Conservation (phyloP, 2,888 invertebrate species). For the Listrodromus nycthemerus region DNA sequence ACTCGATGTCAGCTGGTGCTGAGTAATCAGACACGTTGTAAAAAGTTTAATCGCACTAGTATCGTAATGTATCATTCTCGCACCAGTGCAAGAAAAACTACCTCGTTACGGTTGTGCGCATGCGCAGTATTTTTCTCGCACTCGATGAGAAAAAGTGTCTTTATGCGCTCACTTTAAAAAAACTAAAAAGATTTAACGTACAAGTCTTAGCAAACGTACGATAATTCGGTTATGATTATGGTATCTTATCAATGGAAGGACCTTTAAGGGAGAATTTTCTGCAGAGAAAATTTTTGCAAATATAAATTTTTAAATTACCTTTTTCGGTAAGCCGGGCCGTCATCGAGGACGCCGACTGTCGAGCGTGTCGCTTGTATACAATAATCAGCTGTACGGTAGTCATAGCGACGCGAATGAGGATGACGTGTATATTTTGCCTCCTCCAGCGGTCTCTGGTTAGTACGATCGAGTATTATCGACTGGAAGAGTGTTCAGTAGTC, state of each 20-base stretch:
- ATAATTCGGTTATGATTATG: background rate
- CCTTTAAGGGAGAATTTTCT: background rate
- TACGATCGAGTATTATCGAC: constrained; percentile 10
- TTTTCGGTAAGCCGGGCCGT: constrained; percentile 7
- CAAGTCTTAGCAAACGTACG: background rate
- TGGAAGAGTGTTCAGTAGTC: background rate
- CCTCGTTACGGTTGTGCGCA: too few relatives aligned
- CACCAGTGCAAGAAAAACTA: too few relatives aligned
- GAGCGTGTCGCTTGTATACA: constrained; percentile 34
- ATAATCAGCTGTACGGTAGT: constrained; percentile 34
- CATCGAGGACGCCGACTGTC: constrained; percentile 4
- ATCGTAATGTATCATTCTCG: too few relatives aligned
- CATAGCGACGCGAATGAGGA: constrained; percentile 30
- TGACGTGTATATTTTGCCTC: constrained; percentile 10
- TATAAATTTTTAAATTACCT: constrained; percentile 1
- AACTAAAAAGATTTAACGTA: too few relatives aligned
- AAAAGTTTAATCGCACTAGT: too few relatives aligned
- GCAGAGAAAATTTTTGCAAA: background rate
- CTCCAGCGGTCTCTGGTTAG: background rate
- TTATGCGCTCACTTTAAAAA: too few relatives aligned
- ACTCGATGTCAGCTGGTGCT: too few relatives aligned
- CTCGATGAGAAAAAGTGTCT: too few relatives aligned
- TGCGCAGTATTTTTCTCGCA: too few relatives aligned
- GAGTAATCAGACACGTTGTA: too few relatives aligned
- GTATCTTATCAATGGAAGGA: background rate